phyloP scores from a whole-genome alignment of 2,113 vertebrate genomes.

The Arizona elegans region DNA sequence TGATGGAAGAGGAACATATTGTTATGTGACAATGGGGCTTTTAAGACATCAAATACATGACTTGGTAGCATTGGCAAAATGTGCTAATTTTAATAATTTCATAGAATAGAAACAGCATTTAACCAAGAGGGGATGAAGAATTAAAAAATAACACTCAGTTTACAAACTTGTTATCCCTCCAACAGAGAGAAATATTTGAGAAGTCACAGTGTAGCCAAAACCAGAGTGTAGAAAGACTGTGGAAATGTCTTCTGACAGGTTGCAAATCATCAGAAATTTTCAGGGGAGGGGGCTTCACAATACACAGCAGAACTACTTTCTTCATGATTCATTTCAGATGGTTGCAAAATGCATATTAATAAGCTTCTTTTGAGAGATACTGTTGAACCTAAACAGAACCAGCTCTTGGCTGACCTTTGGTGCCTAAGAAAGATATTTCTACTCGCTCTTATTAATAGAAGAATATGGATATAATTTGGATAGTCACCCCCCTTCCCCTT shows the following conservation, averaged over 20 bases:
- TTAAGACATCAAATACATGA: conserved; percentile 13
- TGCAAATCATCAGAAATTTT: neutral
- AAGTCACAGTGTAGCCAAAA: neutral
- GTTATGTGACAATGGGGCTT: conserved; percentile 12
- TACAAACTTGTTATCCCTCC: neutral
- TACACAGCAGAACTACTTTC: neutral
- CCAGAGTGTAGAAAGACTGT: neutral
- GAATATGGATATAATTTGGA: neutral
- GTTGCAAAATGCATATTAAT: neutral
- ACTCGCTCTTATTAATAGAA: neutral
- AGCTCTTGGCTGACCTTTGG: neutral
- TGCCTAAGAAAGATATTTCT: neutral
- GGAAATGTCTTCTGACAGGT: neutral
- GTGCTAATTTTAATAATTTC: conserved; percentile 6
- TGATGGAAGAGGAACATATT: conserved; percentile 29
- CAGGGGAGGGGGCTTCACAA: neutral
- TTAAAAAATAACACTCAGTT: neutral
- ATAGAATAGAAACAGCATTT: conserved; percentile 29
- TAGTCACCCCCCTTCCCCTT: too few species aligned
- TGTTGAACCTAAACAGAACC: neutral
- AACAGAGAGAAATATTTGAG: neutral
- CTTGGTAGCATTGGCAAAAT: conserved; percentile 5
- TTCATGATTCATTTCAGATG: neutral
- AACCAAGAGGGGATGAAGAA: conserved; percentile 5
- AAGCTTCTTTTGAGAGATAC: neutral